Evolutionary conservation across 2,888 invertebrate genomes (phyloP), one percentile per base, ranked within the genome.

Genomic region (Pycnomerus fuliginosus): DNA sequence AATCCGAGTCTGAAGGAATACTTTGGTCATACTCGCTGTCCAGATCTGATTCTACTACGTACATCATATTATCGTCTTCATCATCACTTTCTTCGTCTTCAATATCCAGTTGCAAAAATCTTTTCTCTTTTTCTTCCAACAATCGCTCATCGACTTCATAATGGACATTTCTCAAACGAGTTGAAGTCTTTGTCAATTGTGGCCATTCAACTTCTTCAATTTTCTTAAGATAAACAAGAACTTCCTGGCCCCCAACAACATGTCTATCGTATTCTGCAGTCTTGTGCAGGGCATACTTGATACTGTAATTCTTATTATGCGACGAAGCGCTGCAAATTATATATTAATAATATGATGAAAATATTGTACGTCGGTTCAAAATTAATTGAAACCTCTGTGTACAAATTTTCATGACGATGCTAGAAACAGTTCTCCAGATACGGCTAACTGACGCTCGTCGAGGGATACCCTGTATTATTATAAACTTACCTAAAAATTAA

Each of bases 181-280:
- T 55, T n/a, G 57, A 55, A 8, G 58, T 52, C 14, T 49, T 32
- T 2, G 58, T 55, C 16, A 71, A 48, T 31, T 67, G 52, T 0
- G 62, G 58, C 71, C 71, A 71, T 29, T 62, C 61, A 4, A 34
- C 45, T 1, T 45, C 33, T 1, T 33, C 15, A 0, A 15, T 13
- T 55, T 71, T 71, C 7, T 47, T 60, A 10, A 71, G 47, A 1
- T 50, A 57, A 3, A 67, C 47, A 28, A 53, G 40, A 7, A 71
- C 47, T 34, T 63, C 54, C 1, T 54, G 54, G 0, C 69, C 69
- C 1, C 45, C 24, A 1, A 53, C 46, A 2, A 53, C 52, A 43
- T 69, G 60, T 25, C 63, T 58, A 16, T 58, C 38, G 11, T 48
- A 48, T 23, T 59, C 53, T 0, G 67, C 62, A 16, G 46, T 52